These are phyloP conservation scores for Mimas tiliae DNA, from an alignment of 2,888 invertebrate genomes.

Conservation along the genomic window DNA sequence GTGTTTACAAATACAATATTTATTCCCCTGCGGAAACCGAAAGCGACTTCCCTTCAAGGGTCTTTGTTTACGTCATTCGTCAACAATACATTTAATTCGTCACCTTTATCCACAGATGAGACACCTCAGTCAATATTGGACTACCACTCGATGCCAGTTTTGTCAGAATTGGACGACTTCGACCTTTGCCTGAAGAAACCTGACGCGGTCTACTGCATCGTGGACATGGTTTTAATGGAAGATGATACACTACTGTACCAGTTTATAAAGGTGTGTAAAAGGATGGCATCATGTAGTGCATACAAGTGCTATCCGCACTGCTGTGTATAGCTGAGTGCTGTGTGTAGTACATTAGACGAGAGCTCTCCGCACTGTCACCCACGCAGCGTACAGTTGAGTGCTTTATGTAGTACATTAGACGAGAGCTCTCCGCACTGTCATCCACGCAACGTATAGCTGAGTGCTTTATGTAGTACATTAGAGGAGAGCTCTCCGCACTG, in stretches of 20 bases:
- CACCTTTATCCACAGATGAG: slow-evolving; percentile 41
- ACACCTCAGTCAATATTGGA: slow-evolving; percentile 53
- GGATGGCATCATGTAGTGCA: too few relatives aligned
- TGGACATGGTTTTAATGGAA: slow-evolving; percentile 71
- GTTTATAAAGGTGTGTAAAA: slow-evolving; percentile 66
- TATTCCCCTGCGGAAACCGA: not conserved
- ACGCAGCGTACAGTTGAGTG: too few relatives aligned
- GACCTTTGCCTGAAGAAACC: slow-evolving; percentile 69
- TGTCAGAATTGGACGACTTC: slow-evolving; percentile 76
- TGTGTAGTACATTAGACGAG: not conserved
- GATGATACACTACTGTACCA: slow-evolving; percentile 73
- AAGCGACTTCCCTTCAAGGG: not conserved
- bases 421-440: too few relatives aligned
- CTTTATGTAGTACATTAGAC: too few relatives aligned
- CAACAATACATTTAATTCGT: not conserved
- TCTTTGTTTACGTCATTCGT: not conserved
- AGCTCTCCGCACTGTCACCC: not conserved
- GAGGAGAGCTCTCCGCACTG: too few relatives aligned
- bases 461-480: too few relatives aligned
- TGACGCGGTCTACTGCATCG: slow-evolving; percentile 75
- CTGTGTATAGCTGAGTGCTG: too few relatives aligned
- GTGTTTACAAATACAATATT: not conserved
- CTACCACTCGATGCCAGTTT: slow-evolving; percentile 75
- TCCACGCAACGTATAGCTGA: too few relatives aligned
- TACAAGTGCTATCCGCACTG: not conserved